A percentile compares a stretch with the other conserved stretches of the same genome.
Conservation (phyloP, 2,797 vertebrate species). For the Poeciliopsis infans region DNA sequence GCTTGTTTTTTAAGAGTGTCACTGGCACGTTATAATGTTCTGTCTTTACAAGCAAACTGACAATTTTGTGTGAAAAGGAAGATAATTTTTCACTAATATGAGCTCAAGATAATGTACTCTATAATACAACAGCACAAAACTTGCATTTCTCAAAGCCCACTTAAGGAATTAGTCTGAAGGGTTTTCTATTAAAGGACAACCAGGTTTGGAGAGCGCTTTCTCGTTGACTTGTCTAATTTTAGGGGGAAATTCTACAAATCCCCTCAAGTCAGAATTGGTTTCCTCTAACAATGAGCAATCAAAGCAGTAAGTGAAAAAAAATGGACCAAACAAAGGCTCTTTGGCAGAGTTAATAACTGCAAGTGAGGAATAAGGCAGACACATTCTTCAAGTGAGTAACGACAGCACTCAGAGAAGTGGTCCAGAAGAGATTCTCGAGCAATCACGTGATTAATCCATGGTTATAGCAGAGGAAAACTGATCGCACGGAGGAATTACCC, state of each 20-base stretch:
- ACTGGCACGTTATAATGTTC: slow-evolving; percentile 20
- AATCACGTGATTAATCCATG: neutral
- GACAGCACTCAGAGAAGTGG: neutral
- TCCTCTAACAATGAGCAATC: neutral
- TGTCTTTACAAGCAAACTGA: slow-evolving; percentile 37
- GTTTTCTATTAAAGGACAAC: neutral
- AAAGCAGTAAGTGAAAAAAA: neutral
- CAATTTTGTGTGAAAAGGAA: slow-evolving; percentile 23
- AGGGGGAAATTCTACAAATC: neutral
- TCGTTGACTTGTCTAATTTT: neutral
- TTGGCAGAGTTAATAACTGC: neutral
- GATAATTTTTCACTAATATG: slow-evolving; percentile 11
- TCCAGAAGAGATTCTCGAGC: neutral
- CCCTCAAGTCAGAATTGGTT: neutral
- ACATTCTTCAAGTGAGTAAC: slow-evolving; percentile 6
- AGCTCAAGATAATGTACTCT: neutral
- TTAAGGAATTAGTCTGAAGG: neutral
- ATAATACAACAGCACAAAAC: neutral
- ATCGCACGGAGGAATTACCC: neutral
- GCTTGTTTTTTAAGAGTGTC: slow-evolving; percentile 23
- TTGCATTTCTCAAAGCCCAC: neutral
- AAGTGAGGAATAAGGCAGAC: slow-evolving; percentile 9
- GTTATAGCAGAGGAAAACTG: neutral
- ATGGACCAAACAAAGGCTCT: neutral
- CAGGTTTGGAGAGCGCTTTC: neutral